phyloP scores from a whole-genome alignment of 2,113 vertebrate genomes.

The Mobula birostris region DNA sequence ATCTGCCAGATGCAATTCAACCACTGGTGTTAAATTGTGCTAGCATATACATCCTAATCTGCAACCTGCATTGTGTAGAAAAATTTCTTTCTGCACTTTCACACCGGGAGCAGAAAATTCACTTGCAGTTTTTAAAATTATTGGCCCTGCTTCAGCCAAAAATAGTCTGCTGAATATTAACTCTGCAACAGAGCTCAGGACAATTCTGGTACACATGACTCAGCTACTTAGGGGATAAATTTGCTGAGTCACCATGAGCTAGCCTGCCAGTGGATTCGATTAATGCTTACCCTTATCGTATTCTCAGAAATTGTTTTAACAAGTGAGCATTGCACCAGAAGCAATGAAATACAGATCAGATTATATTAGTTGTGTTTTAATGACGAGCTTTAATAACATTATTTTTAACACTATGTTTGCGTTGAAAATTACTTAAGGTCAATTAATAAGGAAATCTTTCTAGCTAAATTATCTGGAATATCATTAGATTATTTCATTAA shows the following conservation, averaged over 20 bases:
- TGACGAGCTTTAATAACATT: neutral
- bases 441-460: neutral
- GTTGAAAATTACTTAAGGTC: neutral
- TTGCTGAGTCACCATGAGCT: neutral
- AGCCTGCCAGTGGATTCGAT: neutral
- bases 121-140: too few species aligned
- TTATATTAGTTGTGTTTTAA: neutral
- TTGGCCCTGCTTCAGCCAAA: neutral
- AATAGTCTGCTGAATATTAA: neutral
- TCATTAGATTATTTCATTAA: neutral
- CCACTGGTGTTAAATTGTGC: neutral
- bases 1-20: neutral
- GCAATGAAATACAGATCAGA: neutral
- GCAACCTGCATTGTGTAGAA: neutral
- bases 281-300: neutral
- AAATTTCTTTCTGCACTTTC: neutral
- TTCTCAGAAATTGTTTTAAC: neutral
- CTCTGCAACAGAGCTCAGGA: neutral
- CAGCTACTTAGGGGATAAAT: neutral
- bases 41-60: neutral
- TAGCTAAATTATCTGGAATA: neutral
- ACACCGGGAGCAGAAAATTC: neutral
- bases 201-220: conserved; percentile 7
- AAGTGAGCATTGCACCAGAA: neutral
- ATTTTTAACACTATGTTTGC: neutral